These are phyloP conservation scores for Chaetoderma sp. DNA, from an alignment of 2,888 invertebrate species.

Conservation along the genomic window DNA sequence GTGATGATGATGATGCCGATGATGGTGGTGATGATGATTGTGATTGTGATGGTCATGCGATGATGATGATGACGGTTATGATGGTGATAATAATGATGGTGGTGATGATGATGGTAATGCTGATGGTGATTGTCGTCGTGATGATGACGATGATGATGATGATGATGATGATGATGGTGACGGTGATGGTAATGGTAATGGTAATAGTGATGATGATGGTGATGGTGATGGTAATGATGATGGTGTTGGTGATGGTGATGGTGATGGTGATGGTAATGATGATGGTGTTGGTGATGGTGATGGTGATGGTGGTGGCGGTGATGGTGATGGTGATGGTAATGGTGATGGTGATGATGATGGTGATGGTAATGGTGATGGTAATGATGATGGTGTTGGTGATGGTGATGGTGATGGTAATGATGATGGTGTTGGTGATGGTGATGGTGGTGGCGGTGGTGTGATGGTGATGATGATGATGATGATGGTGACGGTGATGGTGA, in stretches of 20 bases:
- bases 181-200: background rate
- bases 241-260: no score
- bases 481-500: background rate
- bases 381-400: no score
- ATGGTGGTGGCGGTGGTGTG: no score
- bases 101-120: background rate
- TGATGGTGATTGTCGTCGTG: no score
- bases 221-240: no score
- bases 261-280: background rate
- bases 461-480: constrained; percentile 1
- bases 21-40: background rate
- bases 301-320: background rate
- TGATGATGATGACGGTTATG: background rate
- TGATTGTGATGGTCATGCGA: no score
- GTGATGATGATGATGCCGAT: no score
- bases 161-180: background rate
- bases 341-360: background rate
- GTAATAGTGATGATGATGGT: background rate
- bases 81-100: background rate
- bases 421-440: no score
- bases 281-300: no score
- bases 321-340: background rate
- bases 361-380: background rate
- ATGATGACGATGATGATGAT: background rate
- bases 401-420: no score